Base-by-base conservation (phyloP, 2,113 vertebrate genomes). In the Alaudala cheleensis region DNA sequence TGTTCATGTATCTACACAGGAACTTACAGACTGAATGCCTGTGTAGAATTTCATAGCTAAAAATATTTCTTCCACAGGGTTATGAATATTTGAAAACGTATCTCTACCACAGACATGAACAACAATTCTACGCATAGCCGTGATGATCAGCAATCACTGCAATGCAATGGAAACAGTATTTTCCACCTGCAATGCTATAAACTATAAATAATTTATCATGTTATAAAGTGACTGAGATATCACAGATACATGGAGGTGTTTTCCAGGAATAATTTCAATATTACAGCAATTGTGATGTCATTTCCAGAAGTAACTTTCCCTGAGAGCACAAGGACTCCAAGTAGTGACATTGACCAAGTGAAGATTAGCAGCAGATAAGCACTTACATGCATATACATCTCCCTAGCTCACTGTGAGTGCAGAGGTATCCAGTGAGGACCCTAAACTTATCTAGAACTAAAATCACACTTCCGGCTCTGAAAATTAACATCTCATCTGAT, bases 61-160 rank as follows among this genome's bases (percentile, higher is more conserved):
- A 95, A 88, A 53, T 40, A 57, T 26, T 70, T 90, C 67, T 83
- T 86, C 50, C 42, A 77, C 20, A 70, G 49, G 74, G 31, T 69
- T 90, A 83, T 81, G 51, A 88, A 80, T 88, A 92, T 96, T 96
- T 96, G 76, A 94, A 93, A 90, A 86, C 20, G 9, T 39, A 73
- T 81, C 61, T 91, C 62, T 92, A 37, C 78, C 79, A 61, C n/a
- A 79, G 58, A 90, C 24, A 56, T 77, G 67, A 90, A 82, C 58
- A 81, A 80, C 50, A 53, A 69, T 80, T 60, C 54, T 57, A 2
- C 57, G 37, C 53, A 76, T 90, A 8, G 33, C 62, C 58, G 62
- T 83, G 88, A 85, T 83, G 67, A 93, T 81, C 79, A 70, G 67
- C 66, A 92, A 86, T 90, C 65, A 60, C 53, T 85, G 62, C 66